Evolutionary conservation across 2,113 vertebrate species (phyloP).

Genomic region (Thalassarche chlororhynchos): DNA sequence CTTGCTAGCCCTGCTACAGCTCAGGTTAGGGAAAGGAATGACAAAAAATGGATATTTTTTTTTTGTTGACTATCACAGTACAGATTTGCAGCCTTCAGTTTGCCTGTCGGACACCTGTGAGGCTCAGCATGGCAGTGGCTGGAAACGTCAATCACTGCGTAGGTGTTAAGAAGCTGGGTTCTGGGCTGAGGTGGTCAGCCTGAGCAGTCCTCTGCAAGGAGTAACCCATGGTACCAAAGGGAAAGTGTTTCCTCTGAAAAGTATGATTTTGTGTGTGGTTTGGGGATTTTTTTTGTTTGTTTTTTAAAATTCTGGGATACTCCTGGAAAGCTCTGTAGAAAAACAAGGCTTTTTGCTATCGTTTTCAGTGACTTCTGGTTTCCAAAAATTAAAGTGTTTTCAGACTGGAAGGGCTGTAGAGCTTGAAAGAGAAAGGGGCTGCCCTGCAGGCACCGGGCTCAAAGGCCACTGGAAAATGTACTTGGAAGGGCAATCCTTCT

Average conservation of each 20-base stretch:
- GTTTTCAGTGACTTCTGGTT: background rate
- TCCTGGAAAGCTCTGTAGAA: background rate
- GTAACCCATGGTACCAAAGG: background rate
- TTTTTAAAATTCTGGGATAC: background rate
- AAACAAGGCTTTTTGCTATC: background rate
- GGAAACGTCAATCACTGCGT: rapidly evolving
- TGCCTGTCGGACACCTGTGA: background rate
- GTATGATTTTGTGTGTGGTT: background rate
- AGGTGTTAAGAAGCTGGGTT: background rate
- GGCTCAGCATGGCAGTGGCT: background rate
- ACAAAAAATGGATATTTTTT: background rate
- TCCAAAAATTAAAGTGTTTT: background rate
- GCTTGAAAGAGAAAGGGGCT: background rate
- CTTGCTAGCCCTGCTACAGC: background rate
- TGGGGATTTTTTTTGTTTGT: background rate
- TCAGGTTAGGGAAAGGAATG: background rate
- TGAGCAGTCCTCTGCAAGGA: background rate
- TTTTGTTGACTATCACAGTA: background rate
- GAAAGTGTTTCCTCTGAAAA: background rate
- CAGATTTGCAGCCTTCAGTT: background rate
- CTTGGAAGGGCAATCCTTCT: background rate
- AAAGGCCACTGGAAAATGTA: background rate
- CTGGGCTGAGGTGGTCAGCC: background rate
- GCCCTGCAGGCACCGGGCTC: background rate
- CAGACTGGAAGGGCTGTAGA: background rate